Conservation (phyloP, 2,113 vertebrate species). For the Leptobrachium ailaonicum region DNA sequence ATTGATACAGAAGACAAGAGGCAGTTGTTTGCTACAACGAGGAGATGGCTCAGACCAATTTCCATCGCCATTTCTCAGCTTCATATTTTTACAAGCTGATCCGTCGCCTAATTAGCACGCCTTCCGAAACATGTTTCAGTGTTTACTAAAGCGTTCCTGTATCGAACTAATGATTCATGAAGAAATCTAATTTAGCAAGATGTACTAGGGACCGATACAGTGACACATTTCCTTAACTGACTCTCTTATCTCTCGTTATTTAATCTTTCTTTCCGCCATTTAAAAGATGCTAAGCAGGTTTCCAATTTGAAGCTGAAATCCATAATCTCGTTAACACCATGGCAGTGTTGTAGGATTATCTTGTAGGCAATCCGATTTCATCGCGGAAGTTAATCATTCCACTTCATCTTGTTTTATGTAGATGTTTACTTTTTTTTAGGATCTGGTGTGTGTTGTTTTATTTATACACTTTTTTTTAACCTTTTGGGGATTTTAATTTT, state of each 20-base stretch:
- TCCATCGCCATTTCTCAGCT: neutral
- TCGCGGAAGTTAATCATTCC: neutral
- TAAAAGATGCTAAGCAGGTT: slow-evolving; percentile 40
- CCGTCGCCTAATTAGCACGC: slow-evolving; percentile 15
- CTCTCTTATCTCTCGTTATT: slow-evolving; percentile 19
- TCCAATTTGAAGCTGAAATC: slow-evolving; percentile 47
- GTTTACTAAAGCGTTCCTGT: slow-evolving; percentile 51
- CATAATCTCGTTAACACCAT: slow-evolving; percentile 48
- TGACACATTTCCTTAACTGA: slow-evolving; percentile 23
- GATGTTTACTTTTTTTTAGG: neutral
- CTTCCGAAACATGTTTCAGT: slow-evolving; percentile 47
- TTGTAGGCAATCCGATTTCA: neutral
- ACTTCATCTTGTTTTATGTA: neutral
- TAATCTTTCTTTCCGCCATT: slow-evolving; percentile 15
- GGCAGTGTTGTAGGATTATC: neutral
- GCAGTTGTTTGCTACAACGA: neutral
- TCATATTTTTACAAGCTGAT: neutral
- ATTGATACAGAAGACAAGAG: neutral
- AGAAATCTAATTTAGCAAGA: slow-evolving; percentile 30
- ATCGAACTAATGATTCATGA: slow-evolving; percentile 48
- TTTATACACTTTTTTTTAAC: too few species aligned
- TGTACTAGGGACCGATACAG: neutral
- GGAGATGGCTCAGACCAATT: neutral
- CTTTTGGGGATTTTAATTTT: too few species aligned
- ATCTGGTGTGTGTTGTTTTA: too few species aligned